Base-by-base conservation (phyloP, 2,888 invertebrate genomes). In the Tromatobia lineatoria region DNA sequence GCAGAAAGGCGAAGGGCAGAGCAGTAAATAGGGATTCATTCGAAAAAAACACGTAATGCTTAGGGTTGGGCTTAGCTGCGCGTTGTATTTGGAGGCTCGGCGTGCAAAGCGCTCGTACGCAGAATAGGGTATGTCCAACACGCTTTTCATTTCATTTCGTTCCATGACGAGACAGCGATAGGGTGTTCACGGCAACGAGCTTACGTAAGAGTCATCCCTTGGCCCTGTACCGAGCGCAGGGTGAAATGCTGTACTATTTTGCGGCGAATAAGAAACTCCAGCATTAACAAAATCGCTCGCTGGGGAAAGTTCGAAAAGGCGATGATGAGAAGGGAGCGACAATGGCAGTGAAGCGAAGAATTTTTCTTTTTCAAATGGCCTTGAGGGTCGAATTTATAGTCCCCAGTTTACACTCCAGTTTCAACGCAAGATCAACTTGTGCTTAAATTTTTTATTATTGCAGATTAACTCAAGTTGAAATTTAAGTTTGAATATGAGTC, bases 21-120 rank as follows among this genome's bases (percentile, higher is more conserved):
- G 90, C 89, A 86, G 91, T 91, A 93, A 92, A 93, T 92, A 91
- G 90, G 91, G 90, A 92, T 92, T 91, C 91, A 91, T 92, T 92
- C 29, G 29, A 90, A 92, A 90, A 91, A 92, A 93, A 92, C 90
- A 91, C 90, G 90, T 91, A 90, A 91, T 89, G 87, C 88, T 74
- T 81, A 80, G 85, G 66, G 74, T 78, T 86, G 34, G 66, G 85
- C 70, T 74, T 82, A 23, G 25, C 47, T 78, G 69, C 61, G 79
- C 66, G 76, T 75, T 50, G 34, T 57, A 69, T 70, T 73, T 76
- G 47, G 15, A 80, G 81, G 47, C 29, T 74, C 69, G 38, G 38
- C 52, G 75, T 42, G 73, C 34, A 80, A 75, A 64, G 20, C 66
- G 61, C 75, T 47, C 52, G 70, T 66, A 54, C 69, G 47, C 61